Evolutionary conservation across 2,797 vertebrate genomes (phyloP).

Genomic region (Ciconia nigra): DNA sequence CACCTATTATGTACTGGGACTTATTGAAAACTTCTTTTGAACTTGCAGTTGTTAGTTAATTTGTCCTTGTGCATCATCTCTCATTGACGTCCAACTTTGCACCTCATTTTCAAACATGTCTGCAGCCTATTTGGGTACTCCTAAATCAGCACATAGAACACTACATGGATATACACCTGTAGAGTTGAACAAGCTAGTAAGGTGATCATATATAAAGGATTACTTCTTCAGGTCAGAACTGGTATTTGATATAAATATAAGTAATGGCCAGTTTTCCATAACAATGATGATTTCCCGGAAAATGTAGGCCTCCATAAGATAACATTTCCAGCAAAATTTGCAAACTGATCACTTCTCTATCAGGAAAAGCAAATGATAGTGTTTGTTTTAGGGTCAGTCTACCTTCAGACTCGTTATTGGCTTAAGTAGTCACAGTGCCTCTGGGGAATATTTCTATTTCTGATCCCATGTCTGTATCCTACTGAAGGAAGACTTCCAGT

Average conservation of each 20-base stretch:
- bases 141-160: not conserved
- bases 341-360: not conserved
- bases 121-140: not conserved
- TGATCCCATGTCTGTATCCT: fast-evolving
- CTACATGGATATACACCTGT: not conserved
- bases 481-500: not conserved
- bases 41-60: not conserved
- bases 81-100: not conserved
- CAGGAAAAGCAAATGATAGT: not conserved
- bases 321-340: not conserved
- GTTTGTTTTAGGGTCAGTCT: not conserved
- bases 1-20: not conserved
- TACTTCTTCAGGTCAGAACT: not conserved
- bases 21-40: not conserved
- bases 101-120: not conserved
- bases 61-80: not conserved
- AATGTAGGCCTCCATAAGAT: not conserved
- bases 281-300: not conserved
- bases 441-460: not conserved
- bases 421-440: not conserved
- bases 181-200: not conserved
- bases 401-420: not conserved
- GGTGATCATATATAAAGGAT: not conserved
- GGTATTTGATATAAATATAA: not conserved
- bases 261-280: not conserved